Conservation (phyloP, 1,140 invertebrate genomes). For the Microplitis mediator region DNA sequence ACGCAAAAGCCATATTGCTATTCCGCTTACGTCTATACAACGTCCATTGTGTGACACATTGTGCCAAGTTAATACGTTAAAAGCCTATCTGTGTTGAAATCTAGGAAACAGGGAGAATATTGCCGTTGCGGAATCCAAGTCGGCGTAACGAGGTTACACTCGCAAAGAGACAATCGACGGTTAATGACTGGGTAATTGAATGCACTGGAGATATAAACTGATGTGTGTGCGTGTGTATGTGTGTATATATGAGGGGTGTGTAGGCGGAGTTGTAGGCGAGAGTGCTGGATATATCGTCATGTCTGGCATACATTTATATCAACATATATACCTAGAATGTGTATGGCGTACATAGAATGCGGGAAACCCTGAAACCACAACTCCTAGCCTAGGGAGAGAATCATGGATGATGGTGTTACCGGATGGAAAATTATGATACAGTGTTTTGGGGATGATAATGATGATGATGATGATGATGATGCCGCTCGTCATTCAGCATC, state of each 20-base stretch:
- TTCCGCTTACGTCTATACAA: constrained; percentile 48
- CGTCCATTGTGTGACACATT: constrained; percentile 56
- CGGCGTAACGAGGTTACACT: constrained; percentile 57
- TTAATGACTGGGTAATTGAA: constrained; percentile 60
- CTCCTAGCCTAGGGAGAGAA: background rate
- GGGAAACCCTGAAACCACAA: background rate
- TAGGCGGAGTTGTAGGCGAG: background rate
- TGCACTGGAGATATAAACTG: constrained; percentile 14
- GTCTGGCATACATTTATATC: background rate
- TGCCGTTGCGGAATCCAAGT: constrained; percentile 55
- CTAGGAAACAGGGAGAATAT: constrained; percentile 50
- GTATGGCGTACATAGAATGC: background rate
- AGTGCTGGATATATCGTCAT: background rate
- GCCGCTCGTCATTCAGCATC: background rate
- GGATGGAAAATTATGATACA: constrained; percentile 25
- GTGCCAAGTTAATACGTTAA: constrained; percentile 60
- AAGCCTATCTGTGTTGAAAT: constrained; percentile 62
- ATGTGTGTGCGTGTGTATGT: background rate
- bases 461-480: constrained; percentile 22
- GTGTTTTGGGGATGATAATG: constrained; percentile 2
- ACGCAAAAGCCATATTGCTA: constrained; percentile 49
- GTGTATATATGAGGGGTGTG: background rate
- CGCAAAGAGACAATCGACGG: constrained; percentile 57
- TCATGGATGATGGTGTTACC: background rate
- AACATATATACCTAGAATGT: background rate